Evolutionary conservation across 2,797 vertebrate genomes (phyloP), one percentile per base, ranked within the genome.

Genomic region (Tadarida brasiliensis): DNA sequence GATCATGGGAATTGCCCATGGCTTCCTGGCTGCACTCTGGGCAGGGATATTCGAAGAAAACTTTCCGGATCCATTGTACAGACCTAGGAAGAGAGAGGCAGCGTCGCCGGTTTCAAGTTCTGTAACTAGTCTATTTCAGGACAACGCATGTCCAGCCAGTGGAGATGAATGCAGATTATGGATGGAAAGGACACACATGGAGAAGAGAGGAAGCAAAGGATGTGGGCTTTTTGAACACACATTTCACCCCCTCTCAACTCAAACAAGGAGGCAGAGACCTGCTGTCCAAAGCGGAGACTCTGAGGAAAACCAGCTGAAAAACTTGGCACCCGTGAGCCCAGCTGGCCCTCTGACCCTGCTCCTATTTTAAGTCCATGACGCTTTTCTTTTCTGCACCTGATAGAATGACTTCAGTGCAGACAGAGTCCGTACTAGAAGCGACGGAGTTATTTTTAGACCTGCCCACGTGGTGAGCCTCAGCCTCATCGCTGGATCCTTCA

Each of bases 331-430:
- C 30, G 4, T 6, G 56, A 87, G 84, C 59, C 78, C 83, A 91
- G 94, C 85, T 77, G 95, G 61, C 54, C 68, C 94, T 93, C 57
- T 81, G 90, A 85, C 82, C 94, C 86, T 0, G 12, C 61, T 92
- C 82, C 95, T 96, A 71, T 96, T 96, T 95, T 88, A 96, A 91
- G 87, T 91, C 49, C 49, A 8, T 95, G 90, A 97, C 80, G 73
- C 84, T 73, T 94, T 93, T 63, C 90, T 96, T 94, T 80, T 89
- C 92, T 96, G 95, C 94, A 96, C 87, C 94, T 97, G 93, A 94
- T 82, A 83, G 68, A 63, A 93, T 90, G 96, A 94, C 90, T 90
- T 96, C 93, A 92, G 73, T 83, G 26, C n/a, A 61, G 51, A 70
- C 73, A 0, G 11, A 73, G 65, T 54, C 86, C 61, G 63, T 74